Evolutionary conservation across 92 coral and sea anemone genomes (phyloP).

Genomic region (Paramuricea clavata): DNA sequence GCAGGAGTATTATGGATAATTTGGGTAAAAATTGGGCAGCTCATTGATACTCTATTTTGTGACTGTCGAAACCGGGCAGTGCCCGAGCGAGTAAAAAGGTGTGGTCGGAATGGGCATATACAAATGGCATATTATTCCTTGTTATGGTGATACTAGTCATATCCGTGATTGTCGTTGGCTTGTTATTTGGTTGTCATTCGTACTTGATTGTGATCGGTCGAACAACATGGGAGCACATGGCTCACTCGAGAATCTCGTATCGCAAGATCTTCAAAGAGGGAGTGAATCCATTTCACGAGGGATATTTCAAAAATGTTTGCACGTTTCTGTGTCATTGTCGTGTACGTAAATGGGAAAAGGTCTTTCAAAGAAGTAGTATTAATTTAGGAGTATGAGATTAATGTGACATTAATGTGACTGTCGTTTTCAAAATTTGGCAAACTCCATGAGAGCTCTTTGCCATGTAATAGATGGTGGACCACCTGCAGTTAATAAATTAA

Average conservation of each 20-base stretch:
- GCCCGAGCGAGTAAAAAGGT: constrained; percentile 80
- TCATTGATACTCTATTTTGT: no score
- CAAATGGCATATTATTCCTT: constrained; percentile 81
- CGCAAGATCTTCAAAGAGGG: constrained; percentile 92
- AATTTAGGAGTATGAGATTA: constrained; percentile 24
- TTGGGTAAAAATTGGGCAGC: no score
- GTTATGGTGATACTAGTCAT: constrained; percentile 80
- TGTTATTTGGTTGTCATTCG: constrained; percentile 90
- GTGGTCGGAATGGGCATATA: constrained; percentile 91
- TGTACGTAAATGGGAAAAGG: constrained; percentile 89
- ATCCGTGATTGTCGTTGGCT: constrained; percentile 81
- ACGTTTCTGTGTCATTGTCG: constrained; percentile 88
- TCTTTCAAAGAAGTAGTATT: constrained; percentile 45
- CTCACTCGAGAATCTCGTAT: constrained; percentile 96
- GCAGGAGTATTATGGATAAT: no score
- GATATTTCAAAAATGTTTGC: constrained; percentile 84
- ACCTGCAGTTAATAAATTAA: no score
- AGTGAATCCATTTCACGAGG: constrained; percentile 97
- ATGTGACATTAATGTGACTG: no score
- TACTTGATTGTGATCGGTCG: constrained; percentile 93
- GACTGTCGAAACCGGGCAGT: no score
- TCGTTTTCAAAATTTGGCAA: no score
- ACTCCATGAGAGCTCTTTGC: no score
- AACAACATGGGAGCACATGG: constrained; percentile 99
- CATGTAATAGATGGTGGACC: no score